phyloP scores from a whole-genome alignment of 2,797 vertebrate genomes.

The Pipistrellus nathusii region DNA sequence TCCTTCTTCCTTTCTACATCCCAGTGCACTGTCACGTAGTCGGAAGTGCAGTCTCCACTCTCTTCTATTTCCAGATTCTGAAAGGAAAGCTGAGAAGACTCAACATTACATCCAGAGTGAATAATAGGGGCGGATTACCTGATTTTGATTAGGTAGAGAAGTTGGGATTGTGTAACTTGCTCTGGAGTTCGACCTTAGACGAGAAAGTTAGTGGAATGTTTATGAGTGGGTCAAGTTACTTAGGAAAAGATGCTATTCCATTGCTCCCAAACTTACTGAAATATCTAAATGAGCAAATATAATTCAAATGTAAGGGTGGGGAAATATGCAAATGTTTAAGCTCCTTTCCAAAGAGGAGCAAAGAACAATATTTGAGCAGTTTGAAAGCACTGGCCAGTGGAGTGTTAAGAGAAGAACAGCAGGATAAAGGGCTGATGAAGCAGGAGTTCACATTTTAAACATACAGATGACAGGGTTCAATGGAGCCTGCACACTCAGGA shows the following conservation, averaged over 20 bases:
- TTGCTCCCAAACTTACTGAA: not conserved
- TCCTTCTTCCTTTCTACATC: constrained; percentile 87
- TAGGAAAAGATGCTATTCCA: not conserved
- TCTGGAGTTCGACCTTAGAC: not conserved
- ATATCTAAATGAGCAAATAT: not conserved
- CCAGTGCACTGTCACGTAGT: constrained; percentile 88
- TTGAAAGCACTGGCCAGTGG: not conserved
- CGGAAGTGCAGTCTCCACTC: constrained; percentile 89
- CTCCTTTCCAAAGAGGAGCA: not conserved
- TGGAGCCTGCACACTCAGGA: not conserved
- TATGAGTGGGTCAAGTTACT: not conserved
- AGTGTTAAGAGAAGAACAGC: not conserved
- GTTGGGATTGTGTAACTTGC: not conserved
- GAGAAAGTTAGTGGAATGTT: not conserved
- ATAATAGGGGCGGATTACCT: not conserved
- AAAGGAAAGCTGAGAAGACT: constrained; percentile 89
- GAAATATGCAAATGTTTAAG: not conserved
- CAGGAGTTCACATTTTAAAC: not conserved
- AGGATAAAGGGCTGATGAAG: not conserved
- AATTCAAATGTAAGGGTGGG: not conserved
- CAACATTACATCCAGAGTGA: not conserved
- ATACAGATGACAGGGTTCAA: not conserved
- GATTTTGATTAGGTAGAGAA: not conserved
- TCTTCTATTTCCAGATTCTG: constrained; percentile 91
- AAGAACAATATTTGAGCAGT: not conserved